phyloP scores from a whole-genome alignment of 2,888 invertebrate genomes.

The Bellardia bayeri region DNA sequence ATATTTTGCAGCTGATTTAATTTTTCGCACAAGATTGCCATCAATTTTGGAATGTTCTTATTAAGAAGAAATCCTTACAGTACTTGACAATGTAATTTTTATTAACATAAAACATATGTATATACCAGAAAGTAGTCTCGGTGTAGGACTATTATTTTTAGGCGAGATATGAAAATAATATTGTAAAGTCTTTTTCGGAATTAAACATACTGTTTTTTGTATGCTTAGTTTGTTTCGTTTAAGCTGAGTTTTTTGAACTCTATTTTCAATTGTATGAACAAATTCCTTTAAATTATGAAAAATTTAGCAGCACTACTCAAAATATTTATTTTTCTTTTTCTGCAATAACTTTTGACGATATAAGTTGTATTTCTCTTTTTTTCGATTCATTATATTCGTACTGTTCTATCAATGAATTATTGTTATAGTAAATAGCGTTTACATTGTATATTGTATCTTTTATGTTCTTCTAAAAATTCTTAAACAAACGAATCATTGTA shows the following conservation, averaged over 20 bases:
- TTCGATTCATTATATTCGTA: not conserved
- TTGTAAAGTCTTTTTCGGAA: no score
- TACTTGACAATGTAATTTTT: no score
- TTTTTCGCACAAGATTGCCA: no score
- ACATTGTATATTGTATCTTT: not conserved
- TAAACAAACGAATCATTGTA: constrained; percentile 10
- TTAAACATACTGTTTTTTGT: no score
- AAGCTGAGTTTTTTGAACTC: not conserved
- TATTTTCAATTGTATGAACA: not conserved
- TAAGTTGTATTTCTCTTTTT: not conserved
- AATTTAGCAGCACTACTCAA: constrained; percentile 6
- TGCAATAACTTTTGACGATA: not conserved
- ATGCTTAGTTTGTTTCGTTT: no score
- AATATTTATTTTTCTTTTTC: constrained; percentile 4
- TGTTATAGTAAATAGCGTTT: constrained; percentile 30
- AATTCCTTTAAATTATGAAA: not conserved
- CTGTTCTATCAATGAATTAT: constrained; percentile 33
- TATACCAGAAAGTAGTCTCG: no score
- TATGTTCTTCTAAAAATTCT: not conserved
- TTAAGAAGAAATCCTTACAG: no score
- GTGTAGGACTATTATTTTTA: no score
- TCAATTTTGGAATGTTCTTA: no score
- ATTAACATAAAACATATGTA: no score
- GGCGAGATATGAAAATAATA: no score
- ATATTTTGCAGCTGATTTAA: no score